A percentile compares a stretch with the other conserved stretches of the same genome.
Evolutionary conservation across 2,797 vertebrate species (phyloP).

Genomic region (Mareca penelope): DNA sequence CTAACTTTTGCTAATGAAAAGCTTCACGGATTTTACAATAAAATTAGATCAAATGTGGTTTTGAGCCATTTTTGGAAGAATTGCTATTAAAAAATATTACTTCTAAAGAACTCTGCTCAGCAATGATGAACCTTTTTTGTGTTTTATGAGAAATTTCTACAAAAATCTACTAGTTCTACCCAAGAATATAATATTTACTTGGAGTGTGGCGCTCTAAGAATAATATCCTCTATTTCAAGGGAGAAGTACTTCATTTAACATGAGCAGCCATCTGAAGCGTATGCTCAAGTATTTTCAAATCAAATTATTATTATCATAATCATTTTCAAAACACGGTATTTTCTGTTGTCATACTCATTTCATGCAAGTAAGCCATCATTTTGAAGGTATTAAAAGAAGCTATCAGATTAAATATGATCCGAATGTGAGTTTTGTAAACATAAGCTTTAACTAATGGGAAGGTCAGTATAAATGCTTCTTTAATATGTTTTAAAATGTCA

Average conservation of each 20-base stretch:
- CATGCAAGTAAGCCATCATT: neutral
- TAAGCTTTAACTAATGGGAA: neutral
- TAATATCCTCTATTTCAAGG: neutral
- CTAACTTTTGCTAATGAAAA: neutral
- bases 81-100: neutral
- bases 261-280: neutral
- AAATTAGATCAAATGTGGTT: neutral
- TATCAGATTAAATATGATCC: neutral
- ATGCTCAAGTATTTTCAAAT: neutral
- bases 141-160: neutral
- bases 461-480: neutral
- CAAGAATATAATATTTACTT: neutral
- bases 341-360: neutral
- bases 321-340: neutral
- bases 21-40: neutral
- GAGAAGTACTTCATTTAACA: neutral
- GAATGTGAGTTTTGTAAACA: neutral
- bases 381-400: neutral
- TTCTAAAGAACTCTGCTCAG: neutral
- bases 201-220: neutral
- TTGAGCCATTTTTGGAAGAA: neutral
- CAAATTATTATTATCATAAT: neutral
- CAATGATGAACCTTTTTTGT: neutral
- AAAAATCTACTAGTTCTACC: neutral
- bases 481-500: neutral